Evolutionary conservation across 1,140 invertebrate species (phyloP), one percentile per base, ranked within the genome.

Genomic region (Sipha flava): DNA sequence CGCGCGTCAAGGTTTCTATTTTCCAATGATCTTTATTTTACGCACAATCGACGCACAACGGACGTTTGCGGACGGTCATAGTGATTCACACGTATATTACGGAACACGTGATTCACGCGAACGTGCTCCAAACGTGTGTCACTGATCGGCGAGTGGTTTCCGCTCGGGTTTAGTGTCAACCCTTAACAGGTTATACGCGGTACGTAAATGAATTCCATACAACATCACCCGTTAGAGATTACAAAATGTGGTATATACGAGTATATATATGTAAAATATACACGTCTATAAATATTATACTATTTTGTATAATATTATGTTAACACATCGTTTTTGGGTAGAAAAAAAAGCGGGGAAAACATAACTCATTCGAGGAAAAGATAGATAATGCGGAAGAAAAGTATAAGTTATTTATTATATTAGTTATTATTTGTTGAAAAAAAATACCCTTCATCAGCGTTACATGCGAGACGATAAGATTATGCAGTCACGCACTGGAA

Each of bases 101-200:
- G 70, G 10, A 73, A 52, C 47, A 52, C 70, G 70, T 73, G 70
- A 52, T 54, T 52, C 70, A 47, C 70, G 34, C 34, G 54, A 73
- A 37, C 45, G 47, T 34, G n/a, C n/a, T 18, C 18, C 1, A 29
- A 54, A 49, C 29, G 54, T 9, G 70, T 52, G 29, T 54, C 29
- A 14, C 47, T n/a, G 34, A 10, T 12, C 68, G 62, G 10, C 49
- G 49, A 73, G 54, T 52, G n/a, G 70, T 37, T 54, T 73, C 45
- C 70, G 10, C 9, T 73, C 16, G 47, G n/a, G 54, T 54, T 73
- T 54, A 73, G 47, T 4, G 18, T 21, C 23, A 59, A 37, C 7
- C 70, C 18, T 47, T 31, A 70, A 31, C 29, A 16, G 6, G 29
- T 21, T 40, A 66, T 26, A 31, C 16, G 7, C 47, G 7, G 47